Evolutionary conservation across 2,113 vertebrate species (phyloP).

Genomic region (Orycteropus afer): DNA sequence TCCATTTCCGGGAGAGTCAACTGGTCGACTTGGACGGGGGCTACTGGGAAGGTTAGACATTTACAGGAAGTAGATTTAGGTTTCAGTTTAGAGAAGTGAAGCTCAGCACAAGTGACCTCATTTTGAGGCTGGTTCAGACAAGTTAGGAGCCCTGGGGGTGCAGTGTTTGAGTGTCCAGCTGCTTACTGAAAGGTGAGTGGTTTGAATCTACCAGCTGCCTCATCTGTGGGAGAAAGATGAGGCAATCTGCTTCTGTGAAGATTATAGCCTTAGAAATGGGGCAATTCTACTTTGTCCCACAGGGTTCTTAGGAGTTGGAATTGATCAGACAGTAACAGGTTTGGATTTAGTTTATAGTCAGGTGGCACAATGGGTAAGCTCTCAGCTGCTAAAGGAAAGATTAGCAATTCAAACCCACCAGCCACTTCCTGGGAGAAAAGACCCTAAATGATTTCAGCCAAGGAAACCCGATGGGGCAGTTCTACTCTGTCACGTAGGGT

Average conservation of each 20-base stretch:
- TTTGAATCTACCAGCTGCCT: background rate
- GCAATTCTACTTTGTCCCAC: background rate
- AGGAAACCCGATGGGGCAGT: background rate
- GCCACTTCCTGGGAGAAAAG: background rate
- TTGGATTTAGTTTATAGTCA: background rate
- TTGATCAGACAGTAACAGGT: background rate
- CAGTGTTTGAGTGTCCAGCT: background rate
- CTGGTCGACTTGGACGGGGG: background rate
- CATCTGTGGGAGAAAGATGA: background rate
- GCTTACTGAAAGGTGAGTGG: background rate
- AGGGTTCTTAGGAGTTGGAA: background rate
- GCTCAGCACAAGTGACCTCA: background rate
- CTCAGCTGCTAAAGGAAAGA: background rate
- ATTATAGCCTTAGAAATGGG: background rate
- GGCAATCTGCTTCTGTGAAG: background rate
- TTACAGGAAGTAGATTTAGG: background rate
- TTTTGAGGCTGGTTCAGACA: background rate
- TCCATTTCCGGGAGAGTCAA: background rate
- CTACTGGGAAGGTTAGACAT: background rate
- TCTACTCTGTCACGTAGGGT: background rate
- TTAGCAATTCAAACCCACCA: background rate
- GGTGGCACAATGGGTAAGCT: background rate
- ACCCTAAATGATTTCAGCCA: background rate
- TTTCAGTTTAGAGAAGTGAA: background rate
- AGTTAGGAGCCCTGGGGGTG: background rate